phyloP scores from a whole-genome alignment of 2,888 invertebrate genomes.

The Nemurella pictetii region DNA sequence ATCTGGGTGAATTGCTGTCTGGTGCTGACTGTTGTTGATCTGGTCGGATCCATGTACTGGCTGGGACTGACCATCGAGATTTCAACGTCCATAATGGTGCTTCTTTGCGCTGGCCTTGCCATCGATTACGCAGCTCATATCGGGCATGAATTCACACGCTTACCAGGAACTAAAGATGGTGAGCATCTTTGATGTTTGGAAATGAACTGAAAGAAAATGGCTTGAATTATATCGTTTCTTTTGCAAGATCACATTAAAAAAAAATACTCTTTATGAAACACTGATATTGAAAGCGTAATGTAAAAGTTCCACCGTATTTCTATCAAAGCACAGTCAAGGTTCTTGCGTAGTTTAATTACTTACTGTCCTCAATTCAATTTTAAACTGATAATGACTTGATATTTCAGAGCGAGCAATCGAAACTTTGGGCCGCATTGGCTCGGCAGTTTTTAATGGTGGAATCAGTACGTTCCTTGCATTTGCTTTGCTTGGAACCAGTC shows the following conservation, averaged over 20 bases:
- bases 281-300: no score
- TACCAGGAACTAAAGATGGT: conserved; percentile 54
- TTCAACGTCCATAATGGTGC: conserved; percentile 54
- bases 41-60: conserved; percentile 56
- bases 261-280: no score
- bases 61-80: conserved; percentile 57
- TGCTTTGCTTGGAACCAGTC: conserved; percentile 54
- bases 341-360: no score
- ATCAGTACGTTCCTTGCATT: conserved; percentile 59
- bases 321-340: no score
- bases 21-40: conserved; percentile 53
- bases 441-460: conserved; percentile 58
- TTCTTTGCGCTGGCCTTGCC: conserved; percentile 56
- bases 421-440: conserved; percentile 54
- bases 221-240: no score
- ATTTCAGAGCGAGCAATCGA: conserved; percentile 49
- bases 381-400: no score
- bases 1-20: conserved; percentile 55
- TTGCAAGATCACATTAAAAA: no score
- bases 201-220: no score
- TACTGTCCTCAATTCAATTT: no score
- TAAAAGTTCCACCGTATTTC: no score
- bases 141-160: conserved; percentile 55
- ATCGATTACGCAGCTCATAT: conserved; percentile 59
- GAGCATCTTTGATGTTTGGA: conserved; percentile 36